These are phyloP conservation scores for Neria commutata DNA, from an alignment of 2,888 invertebrate genomes.

Conservation along the genomic window DNA sequence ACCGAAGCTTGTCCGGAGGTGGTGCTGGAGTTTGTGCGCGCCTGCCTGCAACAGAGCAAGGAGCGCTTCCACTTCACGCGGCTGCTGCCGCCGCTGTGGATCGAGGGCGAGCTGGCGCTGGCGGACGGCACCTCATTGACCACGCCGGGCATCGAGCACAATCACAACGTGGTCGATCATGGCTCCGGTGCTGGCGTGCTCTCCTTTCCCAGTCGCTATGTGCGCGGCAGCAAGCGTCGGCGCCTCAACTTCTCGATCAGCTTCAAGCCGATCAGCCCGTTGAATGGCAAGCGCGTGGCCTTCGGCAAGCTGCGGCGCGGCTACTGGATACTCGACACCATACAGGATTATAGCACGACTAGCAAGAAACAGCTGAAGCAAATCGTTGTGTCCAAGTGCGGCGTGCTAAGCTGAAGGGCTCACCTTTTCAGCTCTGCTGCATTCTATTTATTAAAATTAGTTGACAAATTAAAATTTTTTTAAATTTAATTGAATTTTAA, in stretches of 20 bases:
- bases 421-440: too few relatives aligned
- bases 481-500: too few relatives aligned
- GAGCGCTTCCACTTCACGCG: constrained; percentile 43
- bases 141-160: constrained; percentile 45
- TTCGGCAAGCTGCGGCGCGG: constrained; percentile 56
- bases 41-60: constrained; percentile 36
- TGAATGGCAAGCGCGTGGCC: constrained; percentile 56
- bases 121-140: constrained; percentile 32
- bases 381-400: constrained; percentile 47
- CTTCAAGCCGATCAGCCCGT: constrained; percentile 51
- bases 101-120: constrained; percentile 46
- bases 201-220: constrained; percentile 52
- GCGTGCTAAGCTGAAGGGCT: constrained; percentile 39
- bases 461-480: too few relatives aligned
- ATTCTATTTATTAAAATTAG: too few relatives aligned
- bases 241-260: constrained; percentile 53
- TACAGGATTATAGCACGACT: constrained; percentile 48
- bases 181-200: constrained; percentile 49
- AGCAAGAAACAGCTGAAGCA: constrained; percentile 41
- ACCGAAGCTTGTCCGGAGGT: constrained; percentile 57
- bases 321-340: constrained; percentile 41
- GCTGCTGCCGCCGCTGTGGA: constrained; percentile 50
- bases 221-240: constrained; percentile 44
- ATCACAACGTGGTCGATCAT: constrained; percentile 51
- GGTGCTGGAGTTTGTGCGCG: constrained; percentile 49